Evolutionary conservation across 2,113 vertebrate species (phyloP), one percentile per base, ranked within the genome.

Genomic region (Psammodynastes pulverulentus): DNA sequence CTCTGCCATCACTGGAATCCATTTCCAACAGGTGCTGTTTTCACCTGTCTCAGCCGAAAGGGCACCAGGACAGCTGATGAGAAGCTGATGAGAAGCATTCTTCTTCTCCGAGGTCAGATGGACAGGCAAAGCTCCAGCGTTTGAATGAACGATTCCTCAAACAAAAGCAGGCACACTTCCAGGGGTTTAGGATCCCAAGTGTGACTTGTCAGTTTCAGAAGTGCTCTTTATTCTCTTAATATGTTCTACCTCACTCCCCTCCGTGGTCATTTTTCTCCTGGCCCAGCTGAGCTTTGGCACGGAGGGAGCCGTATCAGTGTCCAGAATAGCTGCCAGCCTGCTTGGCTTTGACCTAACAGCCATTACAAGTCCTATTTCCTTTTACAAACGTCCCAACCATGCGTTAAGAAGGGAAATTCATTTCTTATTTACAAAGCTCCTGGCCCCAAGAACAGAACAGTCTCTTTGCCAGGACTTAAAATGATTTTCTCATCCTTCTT

Each of bases 291-390:
- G 2, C 0, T 9, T 6, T 89, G 72, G 86, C 90, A 88, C 34
- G 1, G 9, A 8, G 9, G 84, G 92, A 92, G 85, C 84, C 94
- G 93, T 93, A 91, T 88, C 88, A 45, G 0, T 54, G 51, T 90
- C 90, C 62, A 86, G 94, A 94, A 86, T 90, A 91, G 45, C 90
- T 85, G 39, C 72, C 94, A 0, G 0, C 0, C 0, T 48, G 90
- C 93, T 93, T 94, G 94, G 95, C 96, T 96, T 72, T 24, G 34
- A 62, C 72, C 15, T 89, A 89, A 89, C 72, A 46, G 17, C 49
- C 58, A 54, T 9, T 17, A 1, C 92, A 93, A 96, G 92, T 72
- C 90, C n/a, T 88, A n/a, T 56, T 86, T 53, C 15, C 84, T 92
- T 89, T 46, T 21, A 0, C 84, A 79, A 87, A 91, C 19, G 93